phyloP scores from a whole-genome alignment of 2,113 vertebrate genomes.

The Planiliza haematocheilus region DNA sequence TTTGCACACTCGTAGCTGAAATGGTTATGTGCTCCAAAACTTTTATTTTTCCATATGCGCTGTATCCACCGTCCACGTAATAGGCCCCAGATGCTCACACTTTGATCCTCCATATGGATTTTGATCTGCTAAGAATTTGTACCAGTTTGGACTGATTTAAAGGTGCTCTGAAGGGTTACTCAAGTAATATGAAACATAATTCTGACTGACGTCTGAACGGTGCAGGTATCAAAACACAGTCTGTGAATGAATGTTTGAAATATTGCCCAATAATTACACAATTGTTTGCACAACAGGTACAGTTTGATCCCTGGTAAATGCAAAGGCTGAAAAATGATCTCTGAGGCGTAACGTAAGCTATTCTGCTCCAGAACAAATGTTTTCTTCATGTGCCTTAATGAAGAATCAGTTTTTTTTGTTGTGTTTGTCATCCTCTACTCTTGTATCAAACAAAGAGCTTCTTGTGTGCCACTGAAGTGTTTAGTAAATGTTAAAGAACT shows the following conservation, averaged over 20 bases:
- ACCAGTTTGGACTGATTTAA: background rate
- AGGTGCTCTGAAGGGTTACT: background rate
- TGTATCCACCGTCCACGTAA: background rate
- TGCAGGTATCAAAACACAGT: background rate
- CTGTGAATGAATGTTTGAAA: background rate
- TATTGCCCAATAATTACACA: background rate
- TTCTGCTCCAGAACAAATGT: background rate
- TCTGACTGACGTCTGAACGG: background rate
- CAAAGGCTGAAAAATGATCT: background rate
- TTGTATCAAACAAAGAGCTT: too few relatives aligned
- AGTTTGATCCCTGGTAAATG: background rate
- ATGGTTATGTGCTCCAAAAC: too few relatives aligned
- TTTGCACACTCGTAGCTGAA: too few relatives aligned
- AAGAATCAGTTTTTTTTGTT: too few relatives aligned
- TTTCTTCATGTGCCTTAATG: too few relatives aligned
- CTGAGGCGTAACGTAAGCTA: too few relatives aligned
- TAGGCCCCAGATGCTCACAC: constrained; percentile 10
- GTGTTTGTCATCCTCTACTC: too few relatives aligned
- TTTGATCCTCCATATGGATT: background rate
- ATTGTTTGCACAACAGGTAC: background rate
- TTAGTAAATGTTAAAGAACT: too few relatives aligned
- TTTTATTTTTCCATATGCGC: background rate
- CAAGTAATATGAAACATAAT: background rate
- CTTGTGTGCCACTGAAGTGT: too few relatives aligned
- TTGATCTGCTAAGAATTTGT: constrained; percentile 1